Base-by-base conservation (phyloP, 1,140 invertebrate species). In the Papilio xuthus region DNA sequence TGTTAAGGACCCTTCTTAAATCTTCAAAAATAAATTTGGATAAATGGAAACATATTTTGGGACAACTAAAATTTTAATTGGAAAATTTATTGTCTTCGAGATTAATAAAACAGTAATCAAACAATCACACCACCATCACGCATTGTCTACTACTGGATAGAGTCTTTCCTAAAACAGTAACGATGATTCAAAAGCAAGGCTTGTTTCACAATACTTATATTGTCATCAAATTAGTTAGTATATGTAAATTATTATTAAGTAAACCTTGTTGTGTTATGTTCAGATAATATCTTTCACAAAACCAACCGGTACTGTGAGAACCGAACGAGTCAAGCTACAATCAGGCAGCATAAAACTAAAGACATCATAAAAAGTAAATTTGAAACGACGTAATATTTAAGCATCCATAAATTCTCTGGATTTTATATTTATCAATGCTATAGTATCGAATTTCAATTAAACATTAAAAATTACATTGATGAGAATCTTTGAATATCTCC, bases 391-490 rank as follows among this genome's bases (percentile, higher is more conserved):
- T 79, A 28, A 74, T 77, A 20, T 15, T 79, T 77, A 79, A 74
- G 28, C 26, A 42, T 79, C 73, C 8, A 79, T 77, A 81, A 74
- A 81, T 76, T 78, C 77, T 78, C n/a, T 42, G 26, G 53, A 76
- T 42, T 76, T 56, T 76, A 76, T 76, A 42, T 63, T 60, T 56
- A 23, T n/a, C 20, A 63, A 76, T 63, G 56, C 32, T n/a, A 60
- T 37, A 76, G 56, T 84, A 88, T 88, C 85, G 82, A 80, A 67
- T 88, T 88, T 86, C 86, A 86, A 86, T 85, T 82, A 83, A 82
- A 84, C 81, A 76, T 32, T 37, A 76, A 76, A 76, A 76, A 85
- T 83, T 79, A 78, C 78, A 70, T 60, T 80, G 85, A 85, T 86
- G 83, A 82, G 75, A 44, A 83, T 85, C 79, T 82, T 77, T 13